A percentile compares a stretch with the other conserved stretches of the same genome.
phyloP scores from a whole-genome alignment of 2,797 vertebrate species.

The Xyrichtys novacula region DNA sequence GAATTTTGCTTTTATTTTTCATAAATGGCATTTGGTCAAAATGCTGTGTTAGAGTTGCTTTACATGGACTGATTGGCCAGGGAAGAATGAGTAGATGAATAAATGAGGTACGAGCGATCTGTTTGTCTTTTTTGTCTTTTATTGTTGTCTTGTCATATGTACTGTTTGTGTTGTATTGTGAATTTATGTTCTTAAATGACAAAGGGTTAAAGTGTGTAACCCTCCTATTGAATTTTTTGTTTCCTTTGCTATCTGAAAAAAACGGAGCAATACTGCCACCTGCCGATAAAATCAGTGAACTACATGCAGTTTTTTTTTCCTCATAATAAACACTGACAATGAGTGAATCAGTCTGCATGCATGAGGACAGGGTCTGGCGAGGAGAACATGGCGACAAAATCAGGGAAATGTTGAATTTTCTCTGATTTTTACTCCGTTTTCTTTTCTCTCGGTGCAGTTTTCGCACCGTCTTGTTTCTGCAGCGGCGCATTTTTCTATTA shows the following conservation, averaged over 20 bases:
- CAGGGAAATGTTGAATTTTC: rapidly evolving
- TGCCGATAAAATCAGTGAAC: neutral
- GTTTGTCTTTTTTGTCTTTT: too few species aligned
- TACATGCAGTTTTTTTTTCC: constrained; percentile 16
- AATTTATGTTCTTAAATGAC: too few species aligned
- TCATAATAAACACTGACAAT: neutral
- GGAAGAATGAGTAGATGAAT: too few species aligned
- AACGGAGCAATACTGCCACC: constrained; percentile 29
- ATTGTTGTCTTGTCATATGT: too few species aligned
- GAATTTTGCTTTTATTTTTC: too few species aligned
- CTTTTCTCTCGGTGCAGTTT: neutral
- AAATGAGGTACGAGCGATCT: too few species aligned
- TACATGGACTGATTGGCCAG: too few species aligned
- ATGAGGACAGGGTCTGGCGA: too few species aligned
- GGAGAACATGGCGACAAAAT: too few species aligned
- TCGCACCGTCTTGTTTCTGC: neutral
- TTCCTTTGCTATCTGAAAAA: neutral
- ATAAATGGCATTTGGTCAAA: too few species aligned
- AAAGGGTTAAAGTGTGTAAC: neutral
- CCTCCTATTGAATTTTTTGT: neutral
- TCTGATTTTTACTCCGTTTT: neutral
- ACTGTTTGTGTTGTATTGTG: too few species aligned
- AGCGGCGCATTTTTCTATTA: neutral
- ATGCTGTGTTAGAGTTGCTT: too few species aligned
- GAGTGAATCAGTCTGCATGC: neutral